A percentile compares a stretch with the other conserved stretches of the same genome.
Conservation (phyloP, 1,140 invertebrate species). For the Tetragonula clypearis region DNA sequence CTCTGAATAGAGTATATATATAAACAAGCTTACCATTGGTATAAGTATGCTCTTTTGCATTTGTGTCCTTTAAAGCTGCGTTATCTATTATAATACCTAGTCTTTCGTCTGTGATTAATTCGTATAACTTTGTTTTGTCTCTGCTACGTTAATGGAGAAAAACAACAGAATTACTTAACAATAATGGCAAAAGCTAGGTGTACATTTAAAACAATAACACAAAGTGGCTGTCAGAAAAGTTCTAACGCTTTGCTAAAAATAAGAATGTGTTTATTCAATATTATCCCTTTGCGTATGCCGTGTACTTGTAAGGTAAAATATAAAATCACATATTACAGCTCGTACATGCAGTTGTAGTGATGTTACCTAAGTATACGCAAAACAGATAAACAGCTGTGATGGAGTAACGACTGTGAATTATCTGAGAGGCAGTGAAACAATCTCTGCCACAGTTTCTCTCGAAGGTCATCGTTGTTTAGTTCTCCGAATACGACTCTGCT, state of each 20-base stretch:
- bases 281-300: neutral
- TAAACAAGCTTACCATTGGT: conserved; percentile 61
- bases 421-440: conserved; percentile 82
- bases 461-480: conserved; percentile 79
- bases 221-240: conserved; percentile 10
- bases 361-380: conserved; percentile 84
- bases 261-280: conserved; percentile 21
- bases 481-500: conserved; percentile 81
- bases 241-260: conserved; percentile 18
- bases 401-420: conserved; percentile 71
- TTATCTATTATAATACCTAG: conserved; percentile 85
- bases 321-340: conserved; percentile 48
- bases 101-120: conserved; percentile 86
- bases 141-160: conserved; percentile 81
- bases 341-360: conserved; percentile 11
- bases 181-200: neutral
- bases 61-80: conserved; percentile 83
- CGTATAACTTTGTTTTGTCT: conserved; percentile 88
- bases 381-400: conserved; percentile 81
- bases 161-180: conserved; percentile 20
- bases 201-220: conserved; percentile 6
- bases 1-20: neutral
- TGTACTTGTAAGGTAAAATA: conserved; percentile 38
- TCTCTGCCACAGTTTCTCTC: conserved; percentile 82
- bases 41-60: conserved; percentile 67